Base-by-base conservation (phyloP, 2,113 vertebrate species). In the Chrysemys picta region DNA sequence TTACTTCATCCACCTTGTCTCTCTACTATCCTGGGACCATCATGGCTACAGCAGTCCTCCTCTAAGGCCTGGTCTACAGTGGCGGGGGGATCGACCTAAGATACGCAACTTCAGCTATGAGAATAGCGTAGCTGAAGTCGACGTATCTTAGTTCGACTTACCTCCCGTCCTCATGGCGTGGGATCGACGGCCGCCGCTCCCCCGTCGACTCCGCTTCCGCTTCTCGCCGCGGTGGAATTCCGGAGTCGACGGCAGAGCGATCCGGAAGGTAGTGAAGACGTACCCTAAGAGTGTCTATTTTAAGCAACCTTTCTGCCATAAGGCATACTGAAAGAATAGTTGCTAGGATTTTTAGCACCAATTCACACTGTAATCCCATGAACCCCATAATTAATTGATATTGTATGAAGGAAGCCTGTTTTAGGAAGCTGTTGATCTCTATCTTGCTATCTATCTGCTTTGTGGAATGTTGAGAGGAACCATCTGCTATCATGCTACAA, bases 221-320 rank as follows among this genome's bases (percentile, higher is more conserved):
- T 45, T 45, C 45, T 45, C 45, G 45, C 45, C 45, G 45, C 45
- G 5, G 6, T 45, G 45, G 5, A 45, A 45, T 45, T 45, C 45
- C 45, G 45, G 45, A 45, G 45, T 45, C 45, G 45, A 45, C 6
- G 45, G 45, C 45, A 45, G 45, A 45, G 45, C 45, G 6, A 45
- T 45, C 45, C 45, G 6, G 45, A 6, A 6, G 45, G 45, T 45
- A 45, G 45, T 45, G 45, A 45, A 45, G 45, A 45, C 45, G 6
- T 6, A 45, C 45, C 62, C 0, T 0, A 1, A 53, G 27, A 24
- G 12, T 22, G 59, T 25, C 79, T 8, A 9, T 19, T 76, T 1
- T 1, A 2, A 45, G 82, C 56, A 16, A 53, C 0, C 1, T 16
- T 88, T 82, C 24, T 80, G 82, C 38, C 10, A 25, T 4, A 57